These are phyloP conservation scores for Argopecten irradians DNA, from an alignment of 1,140 invertebrate genomes.

Conservation along the genomic window DNA sequence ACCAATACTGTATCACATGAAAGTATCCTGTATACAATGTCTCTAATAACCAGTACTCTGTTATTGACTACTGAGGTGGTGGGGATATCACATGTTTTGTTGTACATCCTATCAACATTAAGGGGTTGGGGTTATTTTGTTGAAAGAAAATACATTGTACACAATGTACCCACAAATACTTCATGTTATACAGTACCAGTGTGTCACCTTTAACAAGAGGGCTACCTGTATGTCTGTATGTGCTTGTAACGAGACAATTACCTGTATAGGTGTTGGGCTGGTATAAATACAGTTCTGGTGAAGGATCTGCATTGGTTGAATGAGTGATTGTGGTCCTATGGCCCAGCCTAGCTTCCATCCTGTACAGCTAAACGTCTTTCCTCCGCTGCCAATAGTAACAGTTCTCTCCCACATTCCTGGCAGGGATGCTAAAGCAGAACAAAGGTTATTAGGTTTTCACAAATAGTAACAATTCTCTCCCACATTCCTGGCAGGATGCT, in stretches of 20 bases:
- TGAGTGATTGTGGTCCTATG: slow-evolving; percentile 79
- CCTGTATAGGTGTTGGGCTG: slow-evolving; percentile 86
- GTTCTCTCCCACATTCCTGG: slow-evolving; percentile 98
- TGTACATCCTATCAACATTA: too few relatives aligned
- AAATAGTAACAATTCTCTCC: background rate
- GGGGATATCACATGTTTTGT: too few relatives aligned
- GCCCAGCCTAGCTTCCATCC: slow-evolving; percentile 92
- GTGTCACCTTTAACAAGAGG: too few relatives aligned
- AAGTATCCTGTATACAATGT: too few relatives aligned
- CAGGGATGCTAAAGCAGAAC: slow-evolving; percentile 82
- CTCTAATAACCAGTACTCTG: too few relatives aligned
- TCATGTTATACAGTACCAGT: too few relatives aligned
- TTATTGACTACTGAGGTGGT: too few relatives aligned
- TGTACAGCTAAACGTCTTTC: slow-evolving; percentile 97
- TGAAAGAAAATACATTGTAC: too few relatives aligned
- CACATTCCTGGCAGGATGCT: background rate
- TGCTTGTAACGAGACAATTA: slow-evolving; percentile 40
- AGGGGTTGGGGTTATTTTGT: too few relatives aligned
- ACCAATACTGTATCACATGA: too few relatives aligned
- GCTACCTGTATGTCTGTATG: background rate
- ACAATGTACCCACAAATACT: too few relatives aligned
- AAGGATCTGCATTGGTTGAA: slow-evolving; percentile 84
- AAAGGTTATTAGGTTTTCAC: background rate
- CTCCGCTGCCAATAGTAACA: slow-evolving; percentile 96
- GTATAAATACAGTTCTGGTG: slow-evolving; percentile 97